Base-by-base conservation (phyloP, 2,113 vertebrate genomes). In the Monarcha castaneiventris region DNA sequence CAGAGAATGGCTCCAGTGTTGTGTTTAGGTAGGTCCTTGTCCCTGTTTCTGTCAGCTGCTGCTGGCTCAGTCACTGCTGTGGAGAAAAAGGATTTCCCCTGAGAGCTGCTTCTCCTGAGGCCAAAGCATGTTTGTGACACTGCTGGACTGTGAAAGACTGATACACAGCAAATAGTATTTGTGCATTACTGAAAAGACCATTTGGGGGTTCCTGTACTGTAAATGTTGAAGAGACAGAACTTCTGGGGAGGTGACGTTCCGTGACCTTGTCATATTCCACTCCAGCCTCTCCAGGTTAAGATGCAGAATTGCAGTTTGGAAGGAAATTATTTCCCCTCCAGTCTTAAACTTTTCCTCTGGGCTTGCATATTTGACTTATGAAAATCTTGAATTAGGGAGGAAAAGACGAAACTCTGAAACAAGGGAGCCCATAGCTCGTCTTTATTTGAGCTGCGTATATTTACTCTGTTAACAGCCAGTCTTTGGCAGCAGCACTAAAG, bases 251-350 rank as follows among this genome's bases (percentile, higher is more conserved):
- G 73, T 90, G 72, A 80, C 32, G 22, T 23, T 35, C 32, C 9
- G 9, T 63, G 84, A 72, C 63, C 71, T 66, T 97, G 95, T 85
- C 68, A 79, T 90, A 97, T 94, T 96, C 95, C 94, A 93, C 93
- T 95, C 96, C 94, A 92, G 96, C 97, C 98, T 97, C 97, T 98
- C 96, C 96, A 97, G 97, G 97, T 66, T 97, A 95, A 96, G 94
- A 89, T 68, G 90, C 66, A 93, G 92, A 72, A 94, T 39, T 92
- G 90, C 94, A 97, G 93, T 66, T 87, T 82, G 79, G 20, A 76
- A 96, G 84, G 62, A 97, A 91, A 23, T 25, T 32, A 56, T 59
- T 96, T 85, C 43, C 23, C 51, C 9, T 78, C 27, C 44, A 26
- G n/a, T 41, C 51, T 62, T 69, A 69, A 63, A 51, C 48, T 79